Conservation (phyloP, 2,113 vertebrate species). For the Plestiodon gilberti region DNA sequence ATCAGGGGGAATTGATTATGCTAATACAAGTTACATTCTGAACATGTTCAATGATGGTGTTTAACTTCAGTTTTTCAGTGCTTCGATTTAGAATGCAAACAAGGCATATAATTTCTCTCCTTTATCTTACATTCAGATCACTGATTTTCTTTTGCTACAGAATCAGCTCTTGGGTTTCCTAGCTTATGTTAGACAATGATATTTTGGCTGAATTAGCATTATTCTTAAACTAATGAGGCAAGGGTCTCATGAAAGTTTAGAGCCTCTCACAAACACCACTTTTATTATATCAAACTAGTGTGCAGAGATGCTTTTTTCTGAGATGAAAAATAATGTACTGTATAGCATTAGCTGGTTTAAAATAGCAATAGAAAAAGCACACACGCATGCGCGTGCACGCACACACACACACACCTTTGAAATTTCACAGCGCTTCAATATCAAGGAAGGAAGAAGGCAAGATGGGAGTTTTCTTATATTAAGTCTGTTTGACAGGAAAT, state of each 20-base stretch:
- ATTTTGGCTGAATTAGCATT: background rate
- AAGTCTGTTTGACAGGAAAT: background rate
- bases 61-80: background rate
- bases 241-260: background rate
- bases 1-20: no score
- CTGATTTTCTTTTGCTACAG: background rate
- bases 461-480: background rate
- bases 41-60: background rate
- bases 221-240: background rate
- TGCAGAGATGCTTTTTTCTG: background rate
- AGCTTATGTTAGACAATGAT: background rate
- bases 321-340: background rate
- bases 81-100: background rate
- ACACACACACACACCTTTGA: no score
- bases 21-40: background rate
- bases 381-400: no score
- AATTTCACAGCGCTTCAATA: conserved; percentile 6
- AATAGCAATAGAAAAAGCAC: background rate
- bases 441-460: background rate
- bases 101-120: background rate
- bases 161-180: background rate
- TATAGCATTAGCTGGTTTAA: conserved; percentile 11
- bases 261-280: background rate
- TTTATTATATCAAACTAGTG: background rate
- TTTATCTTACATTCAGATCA: background rate